phyloP scores from a whole-genome alignment of 2,113 vertebrate species.

The Sigmodon hispidus region DNA sequence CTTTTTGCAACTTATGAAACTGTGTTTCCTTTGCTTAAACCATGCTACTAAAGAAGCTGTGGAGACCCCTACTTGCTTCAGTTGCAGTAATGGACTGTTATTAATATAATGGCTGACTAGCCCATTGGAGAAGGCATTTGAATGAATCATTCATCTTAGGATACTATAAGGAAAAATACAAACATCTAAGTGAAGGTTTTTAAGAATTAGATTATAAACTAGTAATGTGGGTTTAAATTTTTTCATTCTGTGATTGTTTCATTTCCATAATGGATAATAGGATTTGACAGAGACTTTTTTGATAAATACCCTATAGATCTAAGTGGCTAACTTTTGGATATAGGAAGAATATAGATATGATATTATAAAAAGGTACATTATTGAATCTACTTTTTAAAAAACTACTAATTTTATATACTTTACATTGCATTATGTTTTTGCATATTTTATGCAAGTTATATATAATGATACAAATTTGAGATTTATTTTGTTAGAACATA shows the following conservation, averaged over 20 bases:
- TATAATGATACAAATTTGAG: too few relatives aligned
- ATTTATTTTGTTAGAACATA: too few relatives aligned
- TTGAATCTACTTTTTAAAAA: too few relatives aligned
- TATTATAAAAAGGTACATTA: too few relatives aligned
- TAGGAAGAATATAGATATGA: too few relatives aligned
- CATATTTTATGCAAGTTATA: too few relatives aligned
- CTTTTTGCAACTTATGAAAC: not conserved
- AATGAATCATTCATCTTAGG: slow-evolving; percentile 1
- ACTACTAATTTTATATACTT: too few relatives aligned
- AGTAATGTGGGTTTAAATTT: not conserved
- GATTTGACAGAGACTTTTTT: not conserved
- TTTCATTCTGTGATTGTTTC: slow-evolving; percentile 5
- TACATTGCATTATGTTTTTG: too few relatives aligned
- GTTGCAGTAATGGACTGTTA: not conserved
- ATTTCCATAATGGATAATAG: slow-evolving; percentile 23
- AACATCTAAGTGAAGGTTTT: not conserved
- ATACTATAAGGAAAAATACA: not conserved
- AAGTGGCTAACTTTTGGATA: too few relatives aligned
- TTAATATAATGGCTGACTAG: not conserved
- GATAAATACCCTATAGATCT: not conserved
- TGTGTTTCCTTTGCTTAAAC: not conserved
- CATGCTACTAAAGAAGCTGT: not conserved
- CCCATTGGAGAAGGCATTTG: not conserved
- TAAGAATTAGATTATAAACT: not conserved
- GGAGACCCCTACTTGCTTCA: not conserved